These are phyloP conservation scores for Geodia barretti DNA, from an alignment of 37 sponge, comb jelly and placozoan genomes.

Conservation along the genomic window DNA sequence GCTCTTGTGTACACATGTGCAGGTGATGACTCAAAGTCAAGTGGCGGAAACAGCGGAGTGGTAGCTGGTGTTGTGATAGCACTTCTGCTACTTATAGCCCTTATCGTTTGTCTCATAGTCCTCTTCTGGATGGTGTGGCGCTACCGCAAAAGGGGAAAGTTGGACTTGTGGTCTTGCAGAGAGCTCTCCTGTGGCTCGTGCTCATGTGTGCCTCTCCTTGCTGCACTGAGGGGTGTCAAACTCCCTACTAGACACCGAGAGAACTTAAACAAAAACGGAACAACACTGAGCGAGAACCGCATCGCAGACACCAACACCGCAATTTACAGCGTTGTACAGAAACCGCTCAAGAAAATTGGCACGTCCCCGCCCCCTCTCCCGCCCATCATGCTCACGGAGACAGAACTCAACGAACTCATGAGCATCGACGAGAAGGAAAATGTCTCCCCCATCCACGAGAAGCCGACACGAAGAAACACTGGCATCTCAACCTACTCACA, in stretches of 20 bases:
- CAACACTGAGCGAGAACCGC: not conserved
- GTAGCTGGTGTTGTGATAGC: constrained; percentile 20
- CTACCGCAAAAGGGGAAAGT: not conserved
- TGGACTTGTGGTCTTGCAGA: not conserved
- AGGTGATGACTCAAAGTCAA: not conserved
- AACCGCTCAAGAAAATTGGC: not conserved
- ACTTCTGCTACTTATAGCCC: not conserved
- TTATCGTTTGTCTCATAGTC: not conserved
- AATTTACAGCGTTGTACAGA: not conserved
- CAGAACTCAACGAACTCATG: not conserved
- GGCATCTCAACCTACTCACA: not conserved
- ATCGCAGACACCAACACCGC: not conserved
- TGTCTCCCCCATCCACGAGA: not conserved
- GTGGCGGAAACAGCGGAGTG: not conserved
- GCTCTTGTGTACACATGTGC: not conserved
- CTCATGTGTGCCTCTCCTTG: not conserved
- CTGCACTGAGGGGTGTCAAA: not conserved
- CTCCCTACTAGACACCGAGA: not conserved
- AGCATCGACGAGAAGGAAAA: no score
- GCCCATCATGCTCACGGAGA: not conserved
- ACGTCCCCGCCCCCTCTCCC: not conserved
- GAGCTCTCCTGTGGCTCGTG: not conserved
- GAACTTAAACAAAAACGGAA: not conserved
- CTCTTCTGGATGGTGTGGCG: not conserved
- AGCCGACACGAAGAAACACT: not conserved